phyloP scores from a whole-genome alignment of 2,113 vertebrate species.

The Rhabdornis inornatus region DNA sequence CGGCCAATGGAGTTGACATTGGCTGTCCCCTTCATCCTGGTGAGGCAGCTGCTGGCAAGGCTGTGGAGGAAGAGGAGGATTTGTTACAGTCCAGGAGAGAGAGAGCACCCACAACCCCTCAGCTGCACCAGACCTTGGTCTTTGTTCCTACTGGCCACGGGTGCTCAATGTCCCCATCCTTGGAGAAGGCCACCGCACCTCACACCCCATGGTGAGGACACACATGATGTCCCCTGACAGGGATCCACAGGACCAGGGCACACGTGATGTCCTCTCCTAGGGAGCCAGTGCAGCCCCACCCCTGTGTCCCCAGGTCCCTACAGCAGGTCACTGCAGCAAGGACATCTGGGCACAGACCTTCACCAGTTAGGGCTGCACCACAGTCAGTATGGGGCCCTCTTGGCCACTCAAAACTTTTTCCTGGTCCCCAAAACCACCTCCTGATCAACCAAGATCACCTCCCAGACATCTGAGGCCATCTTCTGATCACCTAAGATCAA shows the following conservation, averaged over 20 bases:
- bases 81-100: rapidly evolving
- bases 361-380: not conserved
- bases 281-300: not conserved
- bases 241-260: not conserved
- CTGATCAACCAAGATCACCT: not conserved
- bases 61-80: slow-evolving; percentile 15
- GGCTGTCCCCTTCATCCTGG: slow-evolving; percentile 66
- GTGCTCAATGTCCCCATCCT: not conserved
- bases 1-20: slow-evolving; percentile 53
- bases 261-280: not conserved
- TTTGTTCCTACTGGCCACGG: not conserved
- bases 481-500: not conserved
- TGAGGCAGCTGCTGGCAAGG: not conserved
- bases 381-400: not conserved
- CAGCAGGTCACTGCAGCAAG: not conserved
- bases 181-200: not conserved
- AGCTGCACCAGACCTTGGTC: not conserved
- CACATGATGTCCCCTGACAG: not conserved
- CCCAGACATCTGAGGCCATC: not conserved
- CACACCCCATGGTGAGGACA: not conserved
- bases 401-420: not conserved
- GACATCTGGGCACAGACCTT: not conserved
- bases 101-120: not conserved
- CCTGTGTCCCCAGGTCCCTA: not conserved
- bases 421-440: not conserved